Evolutionary conservation across 2,888 invertebrate species (phyloP).

Genomic region (Caenorhabditis doughertyi): DNA sequence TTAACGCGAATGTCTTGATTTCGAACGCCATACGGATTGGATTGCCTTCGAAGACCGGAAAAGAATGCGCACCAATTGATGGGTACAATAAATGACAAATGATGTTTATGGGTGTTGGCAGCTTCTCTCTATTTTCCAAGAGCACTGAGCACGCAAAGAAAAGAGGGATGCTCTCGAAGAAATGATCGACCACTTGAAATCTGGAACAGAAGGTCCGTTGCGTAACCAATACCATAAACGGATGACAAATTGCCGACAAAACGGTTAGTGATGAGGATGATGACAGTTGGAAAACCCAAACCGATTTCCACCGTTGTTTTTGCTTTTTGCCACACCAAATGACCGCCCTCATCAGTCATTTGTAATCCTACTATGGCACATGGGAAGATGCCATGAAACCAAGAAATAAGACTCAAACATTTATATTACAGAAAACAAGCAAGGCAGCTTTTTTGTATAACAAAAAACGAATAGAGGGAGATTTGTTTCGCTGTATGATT

Average conservation of each 20-base stretch:
- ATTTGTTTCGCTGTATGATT: slow-evolving; percentile 41
- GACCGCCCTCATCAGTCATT: slow-evolving; percentile 47
- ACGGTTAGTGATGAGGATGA: slow-evolving; percentile 1
- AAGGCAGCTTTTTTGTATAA: slow-evolving; percentile 31
- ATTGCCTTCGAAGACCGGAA: slow-evolving; percentile 41
- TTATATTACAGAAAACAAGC: slow-evolving; percentile 47
- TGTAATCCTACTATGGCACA: slow-evolving; percentile 41
- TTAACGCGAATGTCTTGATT: slow-evolving; percentile 21
- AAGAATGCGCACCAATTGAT: slow-evolving; percentile 56
- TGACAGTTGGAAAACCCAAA: slow-evolving; percentile 30
- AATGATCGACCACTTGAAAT: slow-evolving; percentile 44
- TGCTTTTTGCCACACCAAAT: slow-evolving; percentile 12
- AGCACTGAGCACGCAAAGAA: slow-evolving; percentile 6
- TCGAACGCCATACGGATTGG: slow-evolving; percentile 50
- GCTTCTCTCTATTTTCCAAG: slow-evolving; percentile 5
- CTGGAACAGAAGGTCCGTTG: slow-evolving; percentile 59
- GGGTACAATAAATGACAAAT: slow-evolving; percentile 64
- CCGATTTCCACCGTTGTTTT: slow-evolving; percentile 25
- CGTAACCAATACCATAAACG: slow-evolving; percentile 48
- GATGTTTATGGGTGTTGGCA: slow-evolving; percentile 63
- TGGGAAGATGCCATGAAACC: slow-evolving; percentile 25
- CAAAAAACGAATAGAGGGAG: not conserved
- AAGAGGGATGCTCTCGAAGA: slow-evolving; percentile 30
- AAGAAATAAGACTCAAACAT: slow-evolving; percentile 29
- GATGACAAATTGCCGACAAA: slow-evolving; percentile 54